A percentile compares a stretch with the other conserved stretches of the same genome.
phyloP scores from a whole-genome alignment of 2,888 invertebrate species.

The Caenorhabditis sp. region DNA sequence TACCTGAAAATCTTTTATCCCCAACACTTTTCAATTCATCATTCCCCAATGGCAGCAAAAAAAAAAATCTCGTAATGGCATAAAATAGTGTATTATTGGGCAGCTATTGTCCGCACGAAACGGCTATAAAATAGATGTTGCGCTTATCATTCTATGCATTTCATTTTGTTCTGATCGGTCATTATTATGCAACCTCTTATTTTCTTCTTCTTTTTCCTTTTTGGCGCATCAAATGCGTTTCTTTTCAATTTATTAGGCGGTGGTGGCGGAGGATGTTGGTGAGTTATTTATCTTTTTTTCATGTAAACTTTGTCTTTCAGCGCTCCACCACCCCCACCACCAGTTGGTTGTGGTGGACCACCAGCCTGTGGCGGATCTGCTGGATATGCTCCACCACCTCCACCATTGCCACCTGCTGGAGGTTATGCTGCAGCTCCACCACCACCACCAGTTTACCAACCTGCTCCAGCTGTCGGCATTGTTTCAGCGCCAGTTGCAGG shows the following conservation, averaged over 20 bases:
- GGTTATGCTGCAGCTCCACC: conserved; percentile 37
- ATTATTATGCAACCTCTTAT: not conserved
- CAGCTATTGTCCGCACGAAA: not conserved
- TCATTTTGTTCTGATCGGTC: not conserved
- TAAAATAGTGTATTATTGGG: not conserved
- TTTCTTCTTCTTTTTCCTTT: conserved; percentile 16
- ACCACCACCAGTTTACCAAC: conserved; percentile 23
- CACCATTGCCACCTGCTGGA: conserved; percentile 10
- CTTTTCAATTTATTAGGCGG: conserved; percentile 25
- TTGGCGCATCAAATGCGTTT: conserved; percentile 39
- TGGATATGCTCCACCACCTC: conserved; percentile 11
- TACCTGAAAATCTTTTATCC: not conserved
- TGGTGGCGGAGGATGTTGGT: conserved; percentile 33
- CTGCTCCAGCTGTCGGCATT: not conserved
- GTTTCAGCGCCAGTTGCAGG: conserved; percentile 9
- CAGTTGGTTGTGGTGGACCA: conserved; percentile 27
- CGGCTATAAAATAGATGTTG: not conserved
- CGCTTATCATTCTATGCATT: not conserved
- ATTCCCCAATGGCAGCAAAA: not conserved
- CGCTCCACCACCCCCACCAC: conserved; percentile 26
- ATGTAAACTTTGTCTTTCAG: not conserved
- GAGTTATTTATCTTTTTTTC: not conserved
- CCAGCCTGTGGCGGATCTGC: not conserved
- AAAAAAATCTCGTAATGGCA: not conserved
- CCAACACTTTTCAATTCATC: not conserved